Evolutionary conservation across 2,888 invertebrate species (phyloP), one percentile per base, ranked within the genome.

Genomic region (Entomobrya multifasciata): DNA sequence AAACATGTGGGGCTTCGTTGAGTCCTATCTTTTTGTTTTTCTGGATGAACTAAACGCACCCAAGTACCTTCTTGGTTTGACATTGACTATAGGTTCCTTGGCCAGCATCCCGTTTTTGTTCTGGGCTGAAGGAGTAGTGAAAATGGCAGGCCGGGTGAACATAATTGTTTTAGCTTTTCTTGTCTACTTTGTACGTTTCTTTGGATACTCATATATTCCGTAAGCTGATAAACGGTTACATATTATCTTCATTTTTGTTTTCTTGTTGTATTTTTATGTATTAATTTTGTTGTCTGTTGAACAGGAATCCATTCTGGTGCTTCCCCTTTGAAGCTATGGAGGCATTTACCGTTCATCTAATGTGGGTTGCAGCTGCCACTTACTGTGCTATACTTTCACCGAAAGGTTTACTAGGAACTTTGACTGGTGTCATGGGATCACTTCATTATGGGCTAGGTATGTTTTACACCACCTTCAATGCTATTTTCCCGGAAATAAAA

Each of bases 281-380:
- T 36, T 77, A 62, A 67, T 62, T 84, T 57, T 44, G 36, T 36
- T 36, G 4, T 36, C 36, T 36, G 36, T 8, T 30, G 13, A 10
- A 27, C 92, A 96, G 96, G 92, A 95, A 95, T 92, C 96, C 97
- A 5, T 97, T 96, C 96, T 96, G 96, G 96, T 96, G 96, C 92
- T 96, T 97, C 91, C 96, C 96, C 0, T 96, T 97, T 91, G 97
- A 97, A 93, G 96, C 96, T 0, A 95, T 97, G 94, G 97, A 97
- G 93, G 96, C 96, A 0, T 93, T 97, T 17, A 96, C 96, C 0
- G 96, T 96, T 27, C 96, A 97, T 92, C 93, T 97, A 90, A 96
- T 97, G 96, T 97, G 97, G 96, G 96, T 97, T 17, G 96, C 97
- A 49, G 97, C 97, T 0, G 96, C 97, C 6, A 96, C 97, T 0